phyloP scores from a whole-genome alignment of 2,888 invertebrate species.

The Acronicta leporina region DNA sequence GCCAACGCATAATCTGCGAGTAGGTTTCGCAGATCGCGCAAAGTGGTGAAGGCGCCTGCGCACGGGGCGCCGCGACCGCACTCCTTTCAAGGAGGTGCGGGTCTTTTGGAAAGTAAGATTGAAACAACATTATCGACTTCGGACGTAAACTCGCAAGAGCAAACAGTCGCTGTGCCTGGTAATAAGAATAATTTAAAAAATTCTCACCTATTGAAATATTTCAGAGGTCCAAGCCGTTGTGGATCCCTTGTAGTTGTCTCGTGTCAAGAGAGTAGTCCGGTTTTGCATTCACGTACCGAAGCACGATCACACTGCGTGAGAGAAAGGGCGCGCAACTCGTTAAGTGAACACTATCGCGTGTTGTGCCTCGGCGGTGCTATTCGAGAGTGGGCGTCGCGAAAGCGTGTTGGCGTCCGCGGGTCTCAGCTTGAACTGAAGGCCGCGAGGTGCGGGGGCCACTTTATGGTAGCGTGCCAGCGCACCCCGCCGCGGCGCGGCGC shows the following conservation, averaged over 20 bases:
- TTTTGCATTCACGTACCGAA: constrained; percentile 87
- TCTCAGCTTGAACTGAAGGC: constrained; percentile 85
- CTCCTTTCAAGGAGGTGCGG: constrained; percentile 66
- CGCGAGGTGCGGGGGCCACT: constrained; percentile 86
- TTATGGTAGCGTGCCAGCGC: constrained; percentile 77
- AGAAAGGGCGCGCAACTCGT: constrained; percentile 86
- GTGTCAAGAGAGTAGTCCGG: constrained; percentile 85
- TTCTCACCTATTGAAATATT: constrained; percentile 78
- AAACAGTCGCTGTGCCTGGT: constrained; percentile 73
- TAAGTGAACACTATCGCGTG: constrained; percentile 82
- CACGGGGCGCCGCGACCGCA: constrained; percentile 48
- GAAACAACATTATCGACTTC: constrained; percentile 61
- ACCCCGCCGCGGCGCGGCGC: constrained; percentile 68
- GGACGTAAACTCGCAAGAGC: constrained; percentile 73
- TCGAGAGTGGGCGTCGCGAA: constrained; percentile 81
- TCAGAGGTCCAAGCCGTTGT: constrained; percentile 70
- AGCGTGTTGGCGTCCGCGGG: constrained; percentile 81
- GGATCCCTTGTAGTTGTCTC: constrained; percentile 76
- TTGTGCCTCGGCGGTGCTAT: constrained; percentile 72
- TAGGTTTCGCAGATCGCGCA: constrained; percentile 57
- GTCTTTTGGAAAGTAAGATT: constrained; percentile 75
- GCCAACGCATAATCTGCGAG: constrained; percentile 71
- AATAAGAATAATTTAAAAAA: constrained; percentile 53
- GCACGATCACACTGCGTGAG: constrained; percentile 87
- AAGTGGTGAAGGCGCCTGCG: constrained; percentile 48